These are phyloP conservation scores for Diloba caeruleocephala DNA, from an alignment of 2,888 invertebrate species.

Conservation along the genomic window DNA sequence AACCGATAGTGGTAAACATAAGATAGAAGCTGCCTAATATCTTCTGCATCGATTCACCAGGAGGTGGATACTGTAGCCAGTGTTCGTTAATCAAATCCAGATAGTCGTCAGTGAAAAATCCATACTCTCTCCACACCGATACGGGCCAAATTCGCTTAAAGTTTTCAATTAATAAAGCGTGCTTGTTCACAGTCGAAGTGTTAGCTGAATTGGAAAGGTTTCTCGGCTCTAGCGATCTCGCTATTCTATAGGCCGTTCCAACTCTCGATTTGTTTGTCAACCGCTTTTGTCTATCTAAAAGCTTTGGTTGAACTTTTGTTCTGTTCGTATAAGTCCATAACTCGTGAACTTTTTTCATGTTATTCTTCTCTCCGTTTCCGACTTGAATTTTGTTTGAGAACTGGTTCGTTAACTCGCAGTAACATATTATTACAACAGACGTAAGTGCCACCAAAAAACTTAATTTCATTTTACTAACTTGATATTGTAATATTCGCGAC, in stretches of 20 bases:
- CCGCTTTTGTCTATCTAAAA: conserved; percentile 54
- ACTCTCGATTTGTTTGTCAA: conserved; percentile 50
- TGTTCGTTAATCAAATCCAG: conserved; percentile 91
- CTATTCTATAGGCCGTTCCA: conserved; percentile 53
- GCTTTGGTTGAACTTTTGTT: conserved; percentile 42
- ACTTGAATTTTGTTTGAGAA: conserved; percentile 27
- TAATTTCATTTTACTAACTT: conserved; percentile 66
- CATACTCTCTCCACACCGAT: conserved; percentile 84
- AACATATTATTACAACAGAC: conserved; percentile 63
- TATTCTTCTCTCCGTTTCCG: conserved; percentile 36
- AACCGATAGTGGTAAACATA: conserved; percentile 90
- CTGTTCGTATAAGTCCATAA: conserved; percentile 45
- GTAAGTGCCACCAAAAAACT: conserved; percentile 59
- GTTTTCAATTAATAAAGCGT: conserved; percentile 67
- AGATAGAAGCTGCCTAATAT: conserved; percentile 90
- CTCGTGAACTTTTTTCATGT: conserved; percentile 41
- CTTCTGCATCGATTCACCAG: conserved; percentile 88
- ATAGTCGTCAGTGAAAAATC: conserved; percentile 89
- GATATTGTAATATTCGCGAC: conserved; percentile 55
- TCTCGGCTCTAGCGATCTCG: conserved; percentile 50
- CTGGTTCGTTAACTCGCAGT: conserved; percentile 52
- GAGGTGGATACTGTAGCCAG: conserved; percentile 92
- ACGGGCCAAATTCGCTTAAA: conserved; percentile 82
- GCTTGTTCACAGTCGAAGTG: conserved; percentile 60
- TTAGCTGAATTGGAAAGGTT: conserved; percentile 58